Base-by-base conservation (phyloP, 92 coral and sea anemone genomes). In the Paramuricea clavata region DNA sequence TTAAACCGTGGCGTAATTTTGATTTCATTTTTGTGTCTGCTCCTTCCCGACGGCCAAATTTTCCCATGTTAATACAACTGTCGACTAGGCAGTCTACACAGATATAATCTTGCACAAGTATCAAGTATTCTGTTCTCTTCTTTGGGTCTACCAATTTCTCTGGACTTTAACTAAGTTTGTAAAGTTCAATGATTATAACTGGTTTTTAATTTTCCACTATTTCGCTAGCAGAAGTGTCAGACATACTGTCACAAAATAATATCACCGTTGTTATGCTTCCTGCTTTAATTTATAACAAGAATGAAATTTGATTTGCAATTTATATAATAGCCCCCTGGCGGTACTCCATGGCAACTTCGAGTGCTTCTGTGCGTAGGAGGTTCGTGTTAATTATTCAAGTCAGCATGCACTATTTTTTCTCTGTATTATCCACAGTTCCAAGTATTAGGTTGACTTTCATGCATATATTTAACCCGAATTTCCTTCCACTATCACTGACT, bases 41-140 rank as follows among this genome's bases (percentile, higher is more conserved):
- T 79, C 36, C 73, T 61, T 79, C 84, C 34, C 84, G 84, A 41
- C 84, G 84, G 39, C 84, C 57, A 61, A 79, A 60, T 47, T 79
- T 79, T 28, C 36, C 16, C 84, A 79, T 79, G 42, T 34, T 22
- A 17, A 21, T 71, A 12, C 56, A 39, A 72, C 9, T 69, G 21
- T 19, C 44, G 19, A 28, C 43, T 25, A 67, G 10, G 5, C 9
- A 13, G 10, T 21, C 1, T 7, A 21, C 43, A 6, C 10, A 11
- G 22, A 31, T 4, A 8, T 30, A 28, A 60, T 22, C 13, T 22
- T 22, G 5, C 16, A 5, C 3, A 52, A 22, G 15, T 49, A 4
- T 57, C 2, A 28, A 60, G 33, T 28, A 3, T 60, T 60, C 12
- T 60, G 31, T 26, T 60, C 68, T 8, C 33, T 60, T 1, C 68